Conservation (phyloP, 2,797 vertebrate species). For the Gymnoscopelus microlampas region DNA sequence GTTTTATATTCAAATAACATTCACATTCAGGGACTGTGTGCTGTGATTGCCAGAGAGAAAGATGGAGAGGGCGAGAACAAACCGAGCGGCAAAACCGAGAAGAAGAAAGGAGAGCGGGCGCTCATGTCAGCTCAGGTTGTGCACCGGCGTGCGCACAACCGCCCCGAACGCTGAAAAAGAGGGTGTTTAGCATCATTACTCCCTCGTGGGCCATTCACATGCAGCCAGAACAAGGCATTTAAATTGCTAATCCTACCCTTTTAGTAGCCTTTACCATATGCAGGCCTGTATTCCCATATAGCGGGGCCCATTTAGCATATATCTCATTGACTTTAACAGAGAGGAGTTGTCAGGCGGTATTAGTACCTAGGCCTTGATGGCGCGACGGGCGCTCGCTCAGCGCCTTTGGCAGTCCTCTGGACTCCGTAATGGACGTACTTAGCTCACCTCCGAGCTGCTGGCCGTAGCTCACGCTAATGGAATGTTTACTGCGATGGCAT, state of each 20-base stretch:
- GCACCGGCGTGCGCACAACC: conserved; percentile 23
- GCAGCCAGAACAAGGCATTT: conserved; percentile 66
- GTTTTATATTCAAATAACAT: not conserved
- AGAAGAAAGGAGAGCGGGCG: conserved; percentile 23
- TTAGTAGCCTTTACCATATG: conserved; percentile 52
- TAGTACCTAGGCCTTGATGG: conserved; percentile 52
- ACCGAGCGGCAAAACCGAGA: too few species aligned
- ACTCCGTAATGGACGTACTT: conserved; percentile 46
- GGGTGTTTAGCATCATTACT: conserved; percentile 62
- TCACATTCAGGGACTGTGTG: too few species aligned
- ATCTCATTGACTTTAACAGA: conserved; percentile 64
- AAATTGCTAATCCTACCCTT: conserved; percentile 75
- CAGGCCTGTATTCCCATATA: conserved; percentile 57
- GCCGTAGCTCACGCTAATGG: conserved; percentile 44
- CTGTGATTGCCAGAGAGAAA: not conserved
- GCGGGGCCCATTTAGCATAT: conserved; percentile 66
- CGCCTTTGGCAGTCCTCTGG: conserved; percentile 37
- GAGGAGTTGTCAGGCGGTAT: conserved; percentile 56
- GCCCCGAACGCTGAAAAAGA: conserved; percentile 42
- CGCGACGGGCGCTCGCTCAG: not conserved
- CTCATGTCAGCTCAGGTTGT: conserved; percentile 19
- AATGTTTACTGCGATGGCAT: conserved; percentile 45
- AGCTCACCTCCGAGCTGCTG: conserved; percentile 45
- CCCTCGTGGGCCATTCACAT: conserved; percentile 62
- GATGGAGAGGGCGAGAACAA: conserved; percentile 2